A percentile compares a stretch with the other conserved stretches of the same genome.
Conservation (phyloP, 1,140 invertebrate genomes). For the Scaptomyza graminum region DNA sequence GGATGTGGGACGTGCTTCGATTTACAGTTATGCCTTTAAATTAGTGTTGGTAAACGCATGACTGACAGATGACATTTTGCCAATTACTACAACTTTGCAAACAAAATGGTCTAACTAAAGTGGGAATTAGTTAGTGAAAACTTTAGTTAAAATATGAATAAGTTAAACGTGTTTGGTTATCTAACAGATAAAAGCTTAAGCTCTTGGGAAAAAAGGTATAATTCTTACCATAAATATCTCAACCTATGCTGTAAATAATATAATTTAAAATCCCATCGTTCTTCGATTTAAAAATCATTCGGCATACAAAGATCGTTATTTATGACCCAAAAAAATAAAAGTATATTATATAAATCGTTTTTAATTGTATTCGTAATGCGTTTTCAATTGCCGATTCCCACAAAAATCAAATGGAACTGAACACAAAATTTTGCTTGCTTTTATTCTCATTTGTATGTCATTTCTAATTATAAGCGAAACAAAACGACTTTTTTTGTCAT, state of each 20-base stretch:
- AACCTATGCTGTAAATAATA: too few relatives aligned
- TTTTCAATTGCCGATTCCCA: constrained; percentile 24
- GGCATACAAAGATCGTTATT: constrained; percentile 1
- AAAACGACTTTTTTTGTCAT: constrained; percentile 4
- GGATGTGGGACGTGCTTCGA: not conserved
- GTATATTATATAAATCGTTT: not conserved
- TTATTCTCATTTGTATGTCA: constrained; percentile 32
- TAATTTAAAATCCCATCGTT: not conserved
- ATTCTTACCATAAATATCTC: too few relatives aligned
- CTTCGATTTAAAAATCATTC: not conserved
- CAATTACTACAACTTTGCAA: not conserved
- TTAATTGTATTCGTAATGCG: constrained; percentile 25
- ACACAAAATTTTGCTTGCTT: constrained; percentile 1
- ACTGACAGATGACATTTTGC: not conserved
- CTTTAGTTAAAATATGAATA: not conserved
- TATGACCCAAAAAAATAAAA: not conserved
- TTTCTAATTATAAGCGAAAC: constrained; percentile 45
- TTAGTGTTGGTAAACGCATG: not conserved
- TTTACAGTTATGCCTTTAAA: not conserved
- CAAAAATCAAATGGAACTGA: constrained; percentile 3
- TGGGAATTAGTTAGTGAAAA: not conserved
- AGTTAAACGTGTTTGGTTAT: not conserved
- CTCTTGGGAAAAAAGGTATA: not conserved
- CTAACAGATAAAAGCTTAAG: not conserved
- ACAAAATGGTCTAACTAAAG: not conserved